Percentiles rank a stretch among this genome's conserved stretches.
phyloP scores from a whole-genome alignment of 2,888 invertebrate genomes.

The Itoplectis maculator region DNA sequence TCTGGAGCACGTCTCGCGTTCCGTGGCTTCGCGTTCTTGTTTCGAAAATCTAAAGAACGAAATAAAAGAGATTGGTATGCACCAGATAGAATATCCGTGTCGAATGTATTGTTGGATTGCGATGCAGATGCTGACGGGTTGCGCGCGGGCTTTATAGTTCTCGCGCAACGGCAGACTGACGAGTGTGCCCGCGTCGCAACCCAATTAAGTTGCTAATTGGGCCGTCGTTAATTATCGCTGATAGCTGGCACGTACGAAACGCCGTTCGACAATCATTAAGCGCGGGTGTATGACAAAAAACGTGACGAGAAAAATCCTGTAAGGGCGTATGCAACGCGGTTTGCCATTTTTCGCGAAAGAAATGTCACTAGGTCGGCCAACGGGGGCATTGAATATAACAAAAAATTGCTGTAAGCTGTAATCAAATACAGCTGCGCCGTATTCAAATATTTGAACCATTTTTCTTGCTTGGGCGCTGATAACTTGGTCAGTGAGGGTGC shows the following conservation, averaged over 20 bases:
- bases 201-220: slow-evolving; percentile 64
- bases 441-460: too few relatives aligned
- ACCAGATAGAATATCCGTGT: slow-evolving; percentile 17
- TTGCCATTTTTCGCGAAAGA: not conserved
- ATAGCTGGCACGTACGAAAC: slow-evolving; percentile 17
- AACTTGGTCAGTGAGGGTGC: too few relatives aligned
- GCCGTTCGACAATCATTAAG: not conserved
- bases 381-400: too few relatives aligned
- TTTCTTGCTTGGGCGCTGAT: too few relatives aligned
- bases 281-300: not conserved
- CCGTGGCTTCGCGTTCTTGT: slow-evolving; percentile 8
- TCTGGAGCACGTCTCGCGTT: slow-evolving; percentile 28
- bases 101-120: slow-evolving; percentile 26
- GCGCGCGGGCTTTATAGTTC: not conserved
- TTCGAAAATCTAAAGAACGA: slow-evolving; percentile 34
- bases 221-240: slow-evolving; percentile 52
- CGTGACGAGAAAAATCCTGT: not conserved
- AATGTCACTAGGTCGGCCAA: not conserved
- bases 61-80: slow-evolving; percentile 43
- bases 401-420: too few relatives aligned
- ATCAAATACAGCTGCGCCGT: too few relatives aligned
- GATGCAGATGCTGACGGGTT: slow-evolving; percentile 7
- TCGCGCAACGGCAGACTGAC: slow-evolving; percentile 20
- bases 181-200: slow-evolving; percentile 9
- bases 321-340: not conserved